Evolutionary conservation across 2,113 vertebrate genomes (phyloP).

Genomic region (Tachuris rubrigastra): DNA sequence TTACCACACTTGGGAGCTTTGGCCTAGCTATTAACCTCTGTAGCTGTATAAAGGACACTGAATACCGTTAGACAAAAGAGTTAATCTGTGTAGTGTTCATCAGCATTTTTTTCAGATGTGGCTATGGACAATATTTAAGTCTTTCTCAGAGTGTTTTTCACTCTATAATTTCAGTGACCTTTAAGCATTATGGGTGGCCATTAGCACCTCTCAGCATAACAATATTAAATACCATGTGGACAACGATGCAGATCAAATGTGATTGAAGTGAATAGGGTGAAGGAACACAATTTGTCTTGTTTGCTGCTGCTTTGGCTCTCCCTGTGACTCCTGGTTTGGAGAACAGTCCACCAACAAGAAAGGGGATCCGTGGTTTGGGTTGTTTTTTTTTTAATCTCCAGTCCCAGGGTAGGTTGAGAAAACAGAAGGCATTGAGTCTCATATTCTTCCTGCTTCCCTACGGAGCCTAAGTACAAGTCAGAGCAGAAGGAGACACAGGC

Average conservation of each 20-base stretch:
- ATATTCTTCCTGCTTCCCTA: background rate
- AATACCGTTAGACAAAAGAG: background rate
- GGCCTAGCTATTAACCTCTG: background rate
- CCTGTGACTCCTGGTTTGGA: background rate
- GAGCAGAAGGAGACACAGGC: background rate
- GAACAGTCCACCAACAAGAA: background rate
- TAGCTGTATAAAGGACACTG: background rate
- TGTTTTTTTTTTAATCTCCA: background rate
- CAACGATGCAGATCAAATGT: background rate
- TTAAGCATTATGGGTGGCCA: background rate
- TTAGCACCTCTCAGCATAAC: constrained; percentile 41
- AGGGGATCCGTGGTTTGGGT: background rate
- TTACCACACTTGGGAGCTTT: background rate
- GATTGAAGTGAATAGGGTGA: background rate
- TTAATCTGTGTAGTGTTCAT: background rate
- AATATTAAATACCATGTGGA: background rate
- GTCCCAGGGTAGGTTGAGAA: background rate
- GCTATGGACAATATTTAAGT: background rate
- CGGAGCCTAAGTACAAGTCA: background rate
- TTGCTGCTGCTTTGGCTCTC: background rate
- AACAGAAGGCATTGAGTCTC: background rate
- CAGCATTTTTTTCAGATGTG: background rate
- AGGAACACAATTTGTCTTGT: background rate
- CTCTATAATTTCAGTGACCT: background rate
- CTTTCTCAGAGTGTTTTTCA: background rate